phyloP scores from a whole-genome alignment of 2,888 invertebrate species.

The Megaustenia siamemsis region DNA sequence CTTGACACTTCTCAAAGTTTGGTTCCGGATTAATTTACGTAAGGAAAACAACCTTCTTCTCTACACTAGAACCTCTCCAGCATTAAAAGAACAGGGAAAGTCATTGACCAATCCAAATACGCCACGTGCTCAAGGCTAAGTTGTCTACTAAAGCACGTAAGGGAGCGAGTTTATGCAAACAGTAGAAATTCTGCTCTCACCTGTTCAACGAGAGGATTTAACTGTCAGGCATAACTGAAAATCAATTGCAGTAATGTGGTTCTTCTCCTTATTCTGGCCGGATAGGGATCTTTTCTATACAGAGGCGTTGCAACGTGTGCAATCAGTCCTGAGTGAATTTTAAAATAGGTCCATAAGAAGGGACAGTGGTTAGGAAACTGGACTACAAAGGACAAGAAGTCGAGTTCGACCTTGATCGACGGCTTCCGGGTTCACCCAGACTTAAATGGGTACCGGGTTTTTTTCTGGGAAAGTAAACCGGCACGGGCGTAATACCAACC shows the following conservation, averaged over 20 bases:
- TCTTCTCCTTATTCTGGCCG: slow-evolving; percentile 12
- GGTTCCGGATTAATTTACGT: neutral
- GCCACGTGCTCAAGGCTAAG: too few relatives aligned
- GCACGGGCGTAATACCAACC: too few relatives aligned
- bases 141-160: neutral
- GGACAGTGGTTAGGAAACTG: neutral
- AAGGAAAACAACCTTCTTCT: neutral
- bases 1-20: slow-evolving; percentile 9
- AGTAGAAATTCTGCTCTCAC: slow-evolving; percentile 9
- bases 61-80: neutral
- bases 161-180: slow-evolving; percentile 29
- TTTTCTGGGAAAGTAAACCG: too few relatives aligned
- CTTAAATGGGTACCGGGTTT: too few relatives aligned
- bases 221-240: neutral
- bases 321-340: too few relatives aligned
- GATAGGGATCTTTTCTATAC: neutral
- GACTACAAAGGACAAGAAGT: neutral
- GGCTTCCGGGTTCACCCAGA: too few relatives aligned
- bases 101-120: slow-evolving; percentile 16
- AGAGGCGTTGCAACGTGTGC: neutral
- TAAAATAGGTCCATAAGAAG: neutral
- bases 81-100: neutral
- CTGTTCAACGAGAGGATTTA: slow-evolving; percentile 11
- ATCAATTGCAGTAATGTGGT: slow-evolving; percentile 35
- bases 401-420: too few relatives aligned